A percentile compares a stretch with the other conserved stretches of the same genome.
These are phyloP conservation scores for Manis javanica DNA, from an alignment of 2,797 vertebrate species.

Conservation along the genomic window DNA sequence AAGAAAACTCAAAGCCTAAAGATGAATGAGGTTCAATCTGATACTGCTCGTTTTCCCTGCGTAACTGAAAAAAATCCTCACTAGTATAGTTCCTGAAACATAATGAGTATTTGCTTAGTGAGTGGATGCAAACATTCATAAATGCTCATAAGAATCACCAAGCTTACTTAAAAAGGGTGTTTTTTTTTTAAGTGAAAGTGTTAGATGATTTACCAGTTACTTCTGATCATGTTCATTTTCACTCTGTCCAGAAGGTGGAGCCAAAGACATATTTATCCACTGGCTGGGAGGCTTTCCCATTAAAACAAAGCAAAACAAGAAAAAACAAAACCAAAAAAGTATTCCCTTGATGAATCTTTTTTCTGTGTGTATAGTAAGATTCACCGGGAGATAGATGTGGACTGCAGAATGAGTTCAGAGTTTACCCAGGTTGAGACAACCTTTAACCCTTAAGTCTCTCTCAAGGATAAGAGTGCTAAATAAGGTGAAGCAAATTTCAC, in stretches of 20 bases:
- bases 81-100: neutral
- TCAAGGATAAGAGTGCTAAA: neutral
- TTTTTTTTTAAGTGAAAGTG: neutral
- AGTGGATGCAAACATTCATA: conserved; percentile 31
- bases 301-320: conserved; percentile 46
- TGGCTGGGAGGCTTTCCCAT: neutral
- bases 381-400: neutral
- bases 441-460: neutral
- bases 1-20: neutral
- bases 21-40: conserved; percentile 1
- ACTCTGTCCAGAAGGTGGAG: conserved; percentile 88
- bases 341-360: neutral
- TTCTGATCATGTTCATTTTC: conserved; percentile 77
- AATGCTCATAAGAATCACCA: neutral
- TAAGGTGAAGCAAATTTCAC: neutral
- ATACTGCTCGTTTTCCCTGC: neutral
- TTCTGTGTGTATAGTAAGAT: neutral
- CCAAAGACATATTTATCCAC: conserved; percentile 86
- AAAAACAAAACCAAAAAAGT: conserved; percentile 40
- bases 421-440: neutral
- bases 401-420: neutral
- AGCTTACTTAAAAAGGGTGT: conserved; percentile 8
- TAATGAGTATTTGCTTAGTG: conserved; percentile 20
- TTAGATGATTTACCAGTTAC: neutral
- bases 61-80: neutral